phyloP scores from a whole-genome alignment of 30 jellyfish, hydroid and myxozoan species.

The Cassiopea xamachana region DNA sequence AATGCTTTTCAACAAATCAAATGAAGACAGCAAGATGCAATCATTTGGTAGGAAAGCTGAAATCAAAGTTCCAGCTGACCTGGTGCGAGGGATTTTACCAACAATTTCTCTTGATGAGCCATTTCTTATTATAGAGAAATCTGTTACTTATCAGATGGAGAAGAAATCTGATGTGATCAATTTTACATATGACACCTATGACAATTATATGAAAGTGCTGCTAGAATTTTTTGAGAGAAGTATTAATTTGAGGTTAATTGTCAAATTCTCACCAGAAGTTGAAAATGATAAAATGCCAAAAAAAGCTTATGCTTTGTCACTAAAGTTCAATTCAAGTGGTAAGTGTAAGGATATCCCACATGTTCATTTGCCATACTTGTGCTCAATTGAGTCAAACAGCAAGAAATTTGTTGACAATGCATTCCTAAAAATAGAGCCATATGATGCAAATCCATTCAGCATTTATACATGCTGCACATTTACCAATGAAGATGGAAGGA shows the following conservation, averaged over 20 bases:
- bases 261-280: neutral
- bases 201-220: slow-evolving; percentile 11
- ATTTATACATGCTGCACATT: slow-evolving; percentile 35
- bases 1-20: slow-evolving; percentile 26
- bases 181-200: neutral
- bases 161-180: neutral
- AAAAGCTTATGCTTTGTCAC: slow-evolving; percentile 45
- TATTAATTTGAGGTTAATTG: slow-evolving; percentile 19
- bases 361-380: slow-evolving; percentile 16
- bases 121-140: slow-evolving; percentile 14
- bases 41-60: slow-evolving; percentile 24
- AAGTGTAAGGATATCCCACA: slow-evolving; percentile 34
- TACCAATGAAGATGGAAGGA: slow-evolving; percentile 40
- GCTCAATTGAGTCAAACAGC: neutral
- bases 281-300: neutral
- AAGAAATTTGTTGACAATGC: neutral
- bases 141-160: neutral
- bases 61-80: slow-evolving; percentile 55
- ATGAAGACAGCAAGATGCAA: slow-evolving; percentile 30
- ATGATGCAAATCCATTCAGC: slow-evolving; percentile 20
- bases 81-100: slow-evolving; percentile 62
- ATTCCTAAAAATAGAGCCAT: slow-evolving; percentile 24
- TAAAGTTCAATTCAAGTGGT: slow-evolving; percentile 37
- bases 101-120: slow-evolving; percentile 35
- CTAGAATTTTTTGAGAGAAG: slow-evolving; percentile 23